These are phyloP conservation scores for Ganaspis sp. DNA, from an alignment of 1,140 invertebrate species.

Conservation along the genomic window DNA sequence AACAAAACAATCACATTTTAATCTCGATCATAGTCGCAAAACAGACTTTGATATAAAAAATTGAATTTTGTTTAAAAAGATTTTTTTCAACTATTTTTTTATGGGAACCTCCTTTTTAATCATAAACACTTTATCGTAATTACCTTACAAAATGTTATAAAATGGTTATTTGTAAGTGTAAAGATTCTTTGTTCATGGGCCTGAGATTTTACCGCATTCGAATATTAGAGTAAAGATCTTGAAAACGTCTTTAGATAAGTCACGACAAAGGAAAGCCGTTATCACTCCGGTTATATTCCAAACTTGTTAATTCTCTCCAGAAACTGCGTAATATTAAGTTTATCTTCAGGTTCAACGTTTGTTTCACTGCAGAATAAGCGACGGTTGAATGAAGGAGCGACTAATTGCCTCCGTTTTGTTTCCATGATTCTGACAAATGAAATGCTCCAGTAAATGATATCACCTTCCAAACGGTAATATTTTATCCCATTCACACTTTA, in stretches of 20 bases:
- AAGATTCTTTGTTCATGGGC: conserved; percentile 4
- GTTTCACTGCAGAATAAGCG: conserved; percentile 3
- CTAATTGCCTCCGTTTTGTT: conserved; percentile 1
- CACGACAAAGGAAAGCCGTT: background rate
- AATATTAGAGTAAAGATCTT: conserved; percentile 5
- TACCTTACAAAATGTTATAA: background rate
- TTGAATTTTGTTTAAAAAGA: too few relatives aligned
- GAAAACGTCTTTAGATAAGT: conserved; percentile 31
- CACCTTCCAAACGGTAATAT: background rate
- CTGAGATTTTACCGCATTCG: background rate
- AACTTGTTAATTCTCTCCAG: conserved; percentile 13
- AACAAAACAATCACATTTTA: too few relatives aligned
- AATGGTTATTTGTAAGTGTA: background rate
- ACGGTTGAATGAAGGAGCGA: background rate
- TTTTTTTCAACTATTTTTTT: too few relatives aligned
- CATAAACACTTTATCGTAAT: too few relatives aligned
- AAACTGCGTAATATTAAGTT: conserved; percentile 14
- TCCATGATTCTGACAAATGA: background rate
- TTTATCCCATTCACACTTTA: background rate
- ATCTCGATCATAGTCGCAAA: too few relatives aligned
- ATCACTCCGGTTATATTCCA: conserved; percentile 9
- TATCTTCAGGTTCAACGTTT: background rate
- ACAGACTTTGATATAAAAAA: too few relatives aligned
- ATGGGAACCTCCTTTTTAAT: too few relatives aligned
- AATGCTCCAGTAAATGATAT: background rate